Conservation (phyloP, 2,113 vertebrate genomes). For the Serinus canaria region DNA sequence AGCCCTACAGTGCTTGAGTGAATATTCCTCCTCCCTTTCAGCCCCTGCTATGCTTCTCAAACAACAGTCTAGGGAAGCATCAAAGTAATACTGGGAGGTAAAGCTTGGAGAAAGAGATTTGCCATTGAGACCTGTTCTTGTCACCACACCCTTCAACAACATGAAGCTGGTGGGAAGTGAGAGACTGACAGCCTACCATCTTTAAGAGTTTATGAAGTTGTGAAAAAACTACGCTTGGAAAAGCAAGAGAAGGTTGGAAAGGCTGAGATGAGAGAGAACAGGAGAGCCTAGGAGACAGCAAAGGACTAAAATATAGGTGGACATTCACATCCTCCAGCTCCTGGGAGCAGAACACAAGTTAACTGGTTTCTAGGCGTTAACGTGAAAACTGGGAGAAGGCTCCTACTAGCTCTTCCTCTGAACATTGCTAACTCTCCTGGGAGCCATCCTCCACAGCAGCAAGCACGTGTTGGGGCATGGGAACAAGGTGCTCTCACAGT, state of each 20-base stretch:
- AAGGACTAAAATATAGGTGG: neutral
- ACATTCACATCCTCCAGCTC: neutral
- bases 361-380: neutral
- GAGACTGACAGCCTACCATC: conserved; percentile 9
- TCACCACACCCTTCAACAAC: neutral
- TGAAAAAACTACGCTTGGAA: neutral
- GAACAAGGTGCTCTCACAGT: neutral
- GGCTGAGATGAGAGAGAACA: neutral
- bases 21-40: neutral
- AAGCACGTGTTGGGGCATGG: neutral
- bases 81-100: neutral
- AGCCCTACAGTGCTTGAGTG: neutral
- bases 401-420: neutral
- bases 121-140: neutral
- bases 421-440: neutral
- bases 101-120: neutral
- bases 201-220: neutral
- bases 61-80: neutral
- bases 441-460: neutral
- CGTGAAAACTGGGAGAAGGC: neutral
- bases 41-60: neutral
- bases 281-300: neutral
- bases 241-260: neutral
- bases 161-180: conserved; percentile 34
- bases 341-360: neutral